Evolutionary conservation across 2,888 invertebrate genomes (phyloP), one percentile per base, ranked within the genome.

Genomic region (Agrochola lychnidis): DNA sequence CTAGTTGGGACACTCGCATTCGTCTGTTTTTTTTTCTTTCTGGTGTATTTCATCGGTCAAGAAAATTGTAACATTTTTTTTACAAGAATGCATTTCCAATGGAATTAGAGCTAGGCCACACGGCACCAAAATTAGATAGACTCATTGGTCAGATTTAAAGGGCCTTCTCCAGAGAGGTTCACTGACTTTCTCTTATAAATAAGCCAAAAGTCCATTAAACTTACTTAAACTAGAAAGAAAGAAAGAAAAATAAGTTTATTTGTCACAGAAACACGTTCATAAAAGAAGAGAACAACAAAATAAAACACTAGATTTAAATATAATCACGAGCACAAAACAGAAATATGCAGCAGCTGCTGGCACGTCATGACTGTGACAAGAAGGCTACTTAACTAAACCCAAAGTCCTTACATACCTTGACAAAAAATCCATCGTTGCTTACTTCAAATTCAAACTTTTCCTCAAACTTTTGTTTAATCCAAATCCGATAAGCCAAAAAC

Each of bases 1-100:
- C 74, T 80, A 53, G 53, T 53, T 40, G 0, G 19, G 12, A 22
- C 45, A 45, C 19, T 16, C 9, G 59, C 10, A n/a, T 81, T 53
- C 4, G 45, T 51, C 12, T 25, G 19, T 19, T 30, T 2, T 12
- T 19, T 36, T 76, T 56, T 25, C 16, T 45, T n/a, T 70, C 9
- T 19, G 57, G 5, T 25, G 2, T 25, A 25, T 14, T 56, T n/a
- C 4, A 25, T 56, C 3, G 56, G 56, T 56, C 14, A 57, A 25
- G 25, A n/a, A n/a, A 53, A 22, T 51, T 16, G 16, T 19, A 48
- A 48, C 19, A 4, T 56, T 56, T 51, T 45, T 51, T 22, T 53
- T 22, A 22, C 22, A 9, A 9, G 53, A 22, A 9, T 53, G 2
- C 9, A 2, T 53, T 53, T 56, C 1, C 4, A 4, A 12, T n/a